A percentile compares a stretch with the other conserved stretches of the same genome.
Conservation (phyloP, 2,113 vertebrate species). For the Gobiocypris rarus region DNA sequence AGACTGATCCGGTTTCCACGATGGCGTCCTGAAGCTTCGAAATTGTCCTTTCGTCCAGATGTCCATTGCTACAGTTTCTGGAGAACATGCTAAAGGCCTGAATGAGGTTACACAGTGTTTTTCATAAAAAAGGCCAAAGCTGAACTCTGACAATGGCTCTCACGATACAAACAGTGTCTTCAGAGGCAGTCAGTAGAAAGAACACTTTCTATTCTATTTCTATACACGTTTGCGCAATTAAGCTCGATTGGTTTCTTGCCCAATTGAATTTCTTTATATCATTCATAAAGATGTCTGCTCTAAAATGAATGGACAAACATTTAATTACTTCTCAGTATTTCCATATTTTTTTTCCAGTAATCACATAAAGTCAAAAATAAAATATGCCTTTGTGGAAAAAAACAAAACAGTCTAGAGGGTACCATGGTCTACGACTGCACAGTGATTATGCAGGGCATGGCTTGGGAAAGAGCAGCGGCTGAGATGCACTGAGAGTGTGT, state of each 20-base stretch:
- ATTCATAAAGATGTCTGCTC: conserved; percentile 43
- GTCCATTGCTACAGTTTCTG: conserved; percentile 65
- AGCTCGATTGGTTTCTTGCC: conserved; percentile 23
- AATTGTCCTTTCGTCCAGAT: conserved; percentile 30
- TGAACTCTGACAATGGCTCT: conserved; percentile 59
- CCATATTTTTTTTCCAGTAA: conserved; percentile 15
- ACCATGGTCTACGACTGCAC: conserved; percentile 71
- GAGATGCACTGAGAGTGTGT: conserved; percentile 32
- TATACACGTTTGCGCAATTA: conserved; percentile 5
- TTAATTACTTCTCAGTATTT: conserved; percentile 31
- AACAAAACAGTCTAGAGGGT: conserved; percentile 65
- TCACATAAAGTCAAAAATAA: conserved; percentile 64
- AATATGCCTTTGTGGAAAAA: conserved; percentile 60
- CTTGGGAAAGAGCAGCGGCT: conserved; percentile 61
- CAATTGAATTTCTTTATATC: conserved; percentile 38
- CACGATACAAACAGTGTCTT: conserved; percentile 60
- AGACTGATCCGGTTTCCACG: conserved; percentile 41
- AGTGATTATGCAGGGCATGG: conserved; percentile 69
- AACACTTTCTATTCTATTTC: conserved; percentile 73
- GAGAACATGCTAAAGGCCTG: conserved; percentile 57
- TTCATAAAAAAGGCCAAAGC: conserved; percentile 58
- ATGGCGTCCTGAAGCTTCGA: conserved; percentile 50
- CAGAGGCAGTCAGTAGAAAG: conserved; percentile 58
- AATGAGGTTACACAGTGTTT: conserved; percentile 74
- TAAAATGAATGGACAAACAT: conserved; percentile 50